Evolutionary conservation across 2,113 vertebrate genomes (phyloP), one percentile per base, ranked within the genome.

Genomic region (Microcebus jonahi): DNA sequence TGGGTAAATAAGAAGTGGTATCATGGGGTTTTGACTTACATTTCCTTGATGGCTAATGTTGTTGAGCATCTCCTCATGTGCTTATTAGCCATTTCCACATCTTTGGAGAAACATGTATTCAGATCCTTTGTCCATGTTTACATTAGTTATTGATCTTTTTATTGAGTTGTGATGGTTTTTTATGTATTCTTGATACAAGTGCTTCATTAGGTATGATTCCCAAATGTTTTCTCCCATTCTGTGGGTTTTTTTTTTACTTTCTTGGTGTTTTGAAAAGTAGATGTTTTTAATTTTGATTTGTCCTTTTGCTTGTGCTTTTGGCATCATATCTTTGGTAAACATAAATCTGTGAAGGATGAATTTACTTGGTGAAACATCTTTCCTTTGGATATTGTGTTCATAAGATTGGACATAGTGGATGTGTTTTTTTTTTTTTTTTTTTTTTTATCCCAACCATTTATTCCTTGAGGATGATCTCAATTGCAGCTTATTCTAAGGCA

Each of bases 191-290:
- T 2, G 9, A 59, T 45, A 67, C 7, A 75, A 57, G 7, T 45
- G 31, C 61, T 36, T 91, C 86, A 91, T 67, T 36, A 83, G 14
- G 27, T 79, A 39, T 83, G 42, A 80, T 75, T 83, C 93, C 50
- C 68, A 73, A 45, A 65, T 76, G 70, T 77, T 94, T 84, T 95
- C 34, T 92, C 11, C 3, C 15, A 63, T 92, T 81, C 81, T 81
- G 34, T 93, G 59, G 17, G 15, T 91, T 87, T 80, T 91, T 88
- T 42, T 91, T 88, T 91, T 42, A 63, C 11, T 81, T 95, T 86
- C 42, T 86, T 61, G 83, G 50, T 91, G 6, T 68, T 90, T 71
- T 31, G 39, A 85, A 77, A 27, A n/a, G 68, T 50, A 42, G 1
- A 57, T 3, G 20, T 50, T 87, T 96, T 84, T 36, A 90, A 75